Percentiles rank a stretch among this genome's conserved stretches.
Evolutionary conservation across 2,888 invertebrate genomes (phyloP).

Genomic region (Omphaloscelis lunosa): DNA sequence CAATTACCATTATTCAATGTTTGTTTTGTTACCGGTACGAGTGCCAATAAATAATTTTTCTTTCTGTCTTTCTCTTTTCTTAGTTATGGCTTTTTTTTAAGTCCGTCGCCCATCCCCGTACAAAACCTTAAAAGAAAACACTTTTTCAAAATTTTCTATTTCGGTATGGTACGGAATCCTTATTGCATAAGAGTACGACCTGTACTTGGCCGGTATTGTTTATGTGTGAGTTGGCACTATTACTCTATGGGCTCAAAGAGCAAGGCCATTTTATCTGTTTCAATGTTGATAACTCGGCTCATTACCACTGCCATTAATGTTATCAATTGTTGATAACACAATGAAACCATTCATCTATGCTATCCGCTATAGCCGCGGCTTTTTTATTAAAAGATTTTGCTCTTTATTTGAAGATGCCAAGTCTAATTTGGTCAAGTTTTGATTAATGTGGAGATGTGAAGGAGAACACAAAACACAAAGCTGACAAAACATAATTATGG

Average conservation of each 20-base stretch:
- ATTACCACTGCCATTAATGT: conserved; percentile 27
- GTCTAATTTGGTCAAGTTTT: background rate
- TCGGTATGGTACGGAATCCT: background rate
- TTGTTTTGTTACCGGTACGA: too few species aligned
- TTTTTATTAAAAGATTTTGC: background rate
- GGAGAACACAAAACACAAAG: background rate
- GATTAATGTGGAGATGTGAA: background rate
- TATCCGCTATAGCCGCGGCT: background rate
- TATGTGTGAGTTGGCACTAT: background rate
- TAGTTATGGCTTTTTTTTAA: background rate
- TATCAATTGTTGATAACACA: conserved; percentile 38
- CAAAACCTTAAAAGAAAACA: background rate
- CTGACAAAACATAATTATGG: background rate
- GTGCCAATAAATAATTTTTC: too few species aligned
- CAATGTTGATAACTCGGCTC: conserved; percentile 39
- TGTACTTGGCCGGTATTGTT: background rate
- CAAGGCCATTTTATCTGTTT: conserved; percentile 45
- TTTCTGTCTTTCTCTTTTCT: too few species aligned
- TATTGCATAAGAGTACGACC: background rate
- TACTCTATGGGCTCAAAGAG: conserved; percentile 20
- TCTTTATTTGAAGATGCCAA: background rate
- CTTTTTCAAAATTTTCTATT: background rate
- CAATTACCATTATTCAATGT: background rate
- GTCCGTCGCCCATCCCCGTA: background rate
- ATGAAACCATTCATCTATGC: background rate